phyloP scores from a whole-genome alignment of 2,888 invertebrate species.

The Teleogryllus oceanicus region DNA sequence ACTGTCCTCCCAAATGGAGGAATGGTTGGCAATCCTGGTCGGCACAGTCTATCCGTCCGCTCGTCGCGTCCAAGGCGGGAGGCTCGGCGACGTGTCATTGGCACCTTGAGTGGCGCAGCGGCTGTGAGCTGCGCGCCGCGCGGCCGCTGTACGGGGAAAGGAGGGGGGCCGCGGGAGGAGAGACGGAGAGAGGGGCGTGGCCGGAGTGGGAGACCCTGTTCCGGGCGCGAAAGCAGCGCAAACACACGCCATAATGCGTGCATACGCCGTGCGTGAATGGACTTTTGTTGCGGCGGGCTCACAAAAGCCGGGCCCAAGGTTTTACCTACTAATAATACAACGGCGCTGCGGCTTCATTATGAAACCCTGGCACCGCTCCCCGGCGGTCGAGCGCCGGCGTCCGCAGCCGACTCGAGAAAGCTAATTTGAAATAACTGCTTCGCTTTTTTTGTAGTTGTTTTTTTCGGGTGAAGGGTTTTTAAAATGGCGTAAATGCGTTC shows the following conservation, averaged over 20 bases:
- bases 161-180: background rate
- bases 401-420: background rate
- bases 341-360: background rate
- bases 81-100: too few species aligned
- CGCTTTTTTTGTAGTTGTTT: background rate
- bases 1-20: too few species aligned
- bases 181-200: background rate
- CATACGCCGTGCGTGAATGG: constrained; percentile 1
- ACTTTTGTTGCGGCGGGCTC: background rate
- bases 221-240: background rate
- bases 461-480: background rate
- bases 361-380: background rate
- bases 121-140: too few species aligned
- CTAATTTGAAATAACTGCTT: constrained; percentile 18
- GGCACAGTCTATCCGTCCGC: too few species aligned
- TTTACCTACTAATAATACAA: background rate
- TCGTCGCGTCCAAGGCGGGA: too few species aligned
- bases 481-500: background rate
- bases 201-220: background rate
- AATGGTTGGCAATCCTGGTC: too few species aligned
- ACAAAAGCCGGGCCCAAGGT: background rate
- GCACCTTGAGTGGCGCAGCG: too few species aligned
- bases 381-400: background rate
- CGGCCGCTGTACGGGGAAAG: too few species aligned
- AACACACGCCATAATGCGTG: background rate